Percentiles rank a stretch among this genome's conserved stretches.
phyloP scores from a whole-genome alignment of 2,797 vertebrate genomes.

The Lemur catta region DNA sequence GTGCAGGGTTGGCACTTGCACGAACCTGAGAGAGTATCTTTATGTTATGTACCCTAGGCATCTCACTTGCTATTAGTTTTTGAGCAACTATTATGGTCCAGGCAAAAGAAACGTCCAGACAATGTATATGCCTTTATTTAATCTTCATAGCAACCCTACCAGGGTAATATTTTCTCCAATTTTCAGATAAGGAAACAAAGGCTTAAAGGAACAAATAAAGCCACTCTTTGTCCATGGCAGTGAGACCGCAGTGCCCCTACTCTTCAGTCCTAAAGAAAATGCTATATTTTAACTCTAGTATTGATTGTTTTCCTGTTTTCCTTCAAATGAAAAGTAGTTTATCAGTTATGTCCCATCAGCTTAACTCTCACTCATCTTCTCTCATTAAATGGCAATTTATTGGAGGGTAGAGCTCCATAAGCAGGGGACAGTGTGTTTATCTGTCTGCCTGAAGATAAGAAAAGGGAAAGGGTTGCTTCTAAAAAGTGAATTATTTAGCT shows the following conservation, averaged over 20 bases:
- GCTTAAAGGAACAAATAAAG: constrained; percentile 5
- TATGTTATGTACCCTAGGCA: not conserved
- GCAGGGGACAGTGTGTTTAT: constrained; percentile 19
- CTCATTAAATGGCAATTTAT: constrained; percentile 61
- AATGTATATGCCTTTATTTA: not conserved
- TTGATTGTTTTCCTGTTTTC: constrained; percentile 55
- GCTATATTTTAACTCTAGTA: not conserved
- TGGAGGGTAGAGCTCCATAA: constrained; percentile 51
- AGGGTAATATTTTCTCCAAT: not conserved
- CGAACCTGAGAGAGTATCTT: not conserved
- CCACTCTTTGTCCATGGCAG: not conserved
- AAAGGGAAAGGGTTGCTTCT: constrained; percentile 50
- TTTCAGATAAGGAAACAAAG: constrained; percentile 49
- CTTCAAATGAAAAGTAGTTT: constrained; percentile 55
- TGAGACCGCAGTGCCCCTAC: not conserved
- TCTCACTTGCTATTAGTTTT: constrained; percentile 6
- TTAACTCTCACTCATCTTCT: constrained; percentile 30
- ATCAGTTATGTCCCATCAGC: constrained; percentile 34
- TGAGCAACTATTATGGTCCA: not conserved
- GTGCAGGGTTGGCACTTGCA: not conserved
- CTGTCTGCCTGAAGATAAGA: constrained; percentile 62
- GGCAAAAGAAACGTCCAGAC: not conserved
- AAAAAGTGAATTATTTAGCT: constrained; percentile 45
- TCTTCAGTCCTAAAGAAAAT: constrained; percentile 27
- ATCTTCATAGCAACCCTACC: not conserved